Percentiles rank a stretch among this genome's conserved stretches.
These are phyloP conservation scores for Scaptomyza pallida DNA, from an alignment of 1,140 invertebrate genomes.

Conservation along the genomic window DNA sequence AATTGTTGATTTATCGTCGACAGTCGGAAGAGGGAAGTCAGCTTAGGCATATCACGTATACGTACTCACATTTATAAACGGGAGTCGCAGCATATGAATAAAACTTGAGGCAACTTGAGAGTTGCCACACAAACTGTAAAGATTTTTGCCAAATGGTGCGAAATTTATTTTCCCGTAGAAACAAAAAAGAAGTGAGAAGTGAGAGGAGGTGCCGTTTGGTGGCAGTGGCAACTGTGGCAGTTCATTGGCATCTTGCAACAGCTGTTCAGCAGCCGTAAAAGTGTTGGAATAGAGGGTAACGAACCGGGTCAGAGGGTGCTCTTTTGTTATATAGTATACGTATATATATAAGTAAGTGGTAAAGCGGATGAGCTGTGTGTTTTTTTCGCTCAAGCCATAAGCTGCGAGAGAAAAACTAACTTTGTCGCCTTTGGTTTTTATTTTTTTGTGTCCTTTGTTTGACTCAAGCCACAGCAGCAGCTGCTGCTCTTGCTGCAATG, in stretches of 20 bases:
- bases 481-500: neutral
- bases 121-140: slow-evolving; percentile 43
- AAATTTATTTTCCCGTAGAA: slow-evolving; percentile 68
- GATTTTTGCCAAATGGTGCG: slow-evolving; percentile 69
- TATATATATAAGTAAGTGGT: slow-evolving; percentile 6
- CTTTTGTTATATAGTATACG: neutral
- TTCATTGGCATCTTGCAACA: slow-evolving; percentile 75
- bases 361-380: slow-evolving; percentile 37
- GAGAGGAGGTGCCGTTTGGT: neutral
- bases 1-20: slow-evolving; percentile 75
- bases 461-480: neutral
- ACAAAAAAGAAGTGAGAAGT: neutral
- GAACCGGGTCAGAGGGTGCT: slow-evolving; percentile 3
- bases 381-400: slow-evolving; percentile 4
- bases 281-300: neutral
- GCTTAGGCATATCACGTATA: slow-evolving; percentile 46
- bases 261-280: slow-evolving; percentile 41
- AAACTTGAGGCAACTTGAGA: slow-evolving; percentile 14
- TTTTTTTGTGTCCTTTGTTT: slow-evolving; percentile 14
- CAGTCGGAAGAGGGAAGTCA: slow-evolving; percentile 11
- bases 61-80: slow-evolving; percentile 58
- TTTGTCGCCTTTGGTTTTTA: slow-evolving; percentile 18
- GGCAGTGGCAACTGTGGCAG: slow-evolving; percentile 23
- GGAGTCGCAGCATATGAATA: slow-evolving; percentile 56
- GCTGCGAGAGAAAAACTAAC: slow-evolving; percentile 2